These are phyloP conservation scores for Aurelia aurita DNA, from an alignment of 30 jellyfish, hydroid and myxozoan genomes.

Conservation along the genomic window DNA sequence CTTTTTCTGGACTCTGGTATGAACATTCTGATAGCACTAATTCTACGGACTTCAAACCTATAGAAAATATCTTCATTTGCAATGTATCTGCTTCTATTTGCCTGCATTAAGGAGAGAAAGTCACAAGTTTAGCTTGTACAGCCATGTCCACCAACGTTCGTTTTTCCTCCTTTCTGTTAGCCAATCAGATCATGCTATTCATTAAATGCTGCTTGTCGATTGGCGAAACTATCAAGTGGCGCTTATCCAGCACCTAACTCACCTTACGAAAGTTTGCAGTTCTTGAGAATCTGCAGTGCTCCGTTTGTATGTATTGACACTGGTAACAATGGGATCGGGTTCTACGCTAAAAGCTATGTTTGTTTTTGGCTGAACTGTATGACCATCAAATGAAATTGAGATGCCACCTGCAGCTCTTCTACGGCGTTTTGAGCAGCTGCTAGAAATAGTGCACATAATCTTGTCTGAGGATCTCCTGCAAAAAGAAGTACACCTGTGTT, in stretches of 20 bases:
- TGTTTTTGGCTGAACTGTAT: constrained; percentile 22
- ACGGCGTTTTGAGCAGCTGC: constrained; percentile 44
- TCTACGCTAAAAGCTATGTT: constrained; percentile 49
- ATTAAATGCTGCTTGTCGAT: not conserved
- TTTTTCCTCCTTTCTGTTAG: too few relatives aligned
- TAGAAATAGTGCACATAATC: constrained; percentile 20
- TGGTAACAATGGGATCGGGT: constrained; percentile 71
- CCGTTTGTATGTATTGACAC: constrained; percentile 64
- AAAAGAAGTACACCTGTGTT: not conserved
- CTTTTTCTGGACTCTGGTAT: too few relatives aligned
- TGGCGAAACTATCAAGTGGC: not conserved
- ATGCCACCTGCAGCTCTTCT: constrained; percentile 63
- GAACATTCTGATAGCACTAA: too few relatives aligned
- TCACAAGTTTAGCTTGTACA: too few relatives aligned
- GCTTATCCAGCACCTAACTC: not conserved
- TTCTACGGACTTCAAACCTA: too few relatives aligned
- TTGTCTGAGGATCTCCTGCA: constrained; percentile 11
- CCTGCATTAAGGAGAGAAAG: too few relatives aligned
- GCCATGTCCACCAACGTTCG: too few relatives aligned
- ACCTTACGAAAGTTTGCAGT: constrained; percentile 62
- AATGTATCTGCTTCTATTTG: too few relatives aligned
- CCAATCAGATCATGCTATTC: too few relatives aligned
- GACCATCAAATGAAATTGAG: constrained; percentile 69
- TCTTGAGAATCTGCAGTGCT: constrained; percentile 34
- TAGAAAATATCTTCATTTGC: too few relatives aligned